phyloP scores from a whole-genome alignment of 1,140 invertebrate species.

The Teleogryllus occipitalis region DNA sequence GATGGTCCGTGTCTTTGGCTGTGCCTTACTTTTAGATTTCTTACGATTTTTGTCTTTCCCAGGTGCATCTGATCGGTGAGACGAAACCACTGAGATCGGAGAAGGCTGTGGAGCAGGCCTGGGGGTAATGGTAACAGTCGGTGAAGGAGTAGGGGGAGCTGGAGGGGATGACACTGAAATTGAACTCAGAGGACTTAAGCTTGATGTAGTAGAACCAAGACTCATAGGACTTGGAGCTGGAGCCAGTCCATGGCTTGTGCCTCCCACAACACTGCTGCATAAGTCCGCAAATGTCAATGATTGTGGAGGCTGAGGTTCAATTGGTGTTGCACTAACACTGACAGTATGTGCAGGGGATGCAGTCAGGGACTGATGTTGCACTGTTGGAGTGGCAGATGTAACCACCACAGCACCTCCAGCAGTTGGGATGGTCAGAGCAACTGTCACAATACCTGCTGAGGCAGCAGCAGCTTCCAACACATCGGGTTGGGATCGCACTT shows the following conservation, averaged over 20 bases:
- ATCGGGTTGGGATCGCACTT: slow-evolving; percentile 32
- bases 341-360: slow-evolving; percentile 26
- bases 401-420: slow-evolving; percentile 46
- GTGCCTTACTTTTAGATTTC: slow-evolving; percentile 75
- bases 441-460: slow-evolving; percentile 55
- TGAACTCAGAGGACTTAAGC: slow-evolving; percentile 59
- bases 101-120: slow-evolving; percentile 47
- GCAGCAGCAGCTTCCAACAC: slow-evolving; percentile 53
- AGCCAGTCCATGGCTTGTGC: slow-evolving; percentile 34
- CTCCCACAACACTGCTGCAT: slow-evolving; percentile 47
- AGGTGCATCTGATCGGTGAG: slow-evolving; percentile 51
- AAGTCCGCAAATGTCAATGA: slow-evolving; percentile 50
- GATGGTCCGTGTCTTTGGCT: slow-evolving; percentile 79
- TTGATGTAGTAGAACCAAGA: slow-evolving; percentile 52
- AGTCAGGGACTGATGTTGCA: background rate
- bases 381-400: slow-evolving; percentile 39
- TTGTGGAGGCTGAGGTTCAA: slow-evolving; percentile 29
- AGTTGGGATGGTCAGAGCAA: slow-evolving; percentile 50
- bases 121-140: slow-evolving; percentile 37
- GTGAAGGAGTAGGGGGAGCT: slow-evolving; percentile 31
- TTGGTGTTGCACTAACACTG: slow-evolving; percentile 37
- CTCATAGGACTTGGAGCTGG: slow-evolving; percentile 51
- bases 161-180: slow-evolving; percentile 44
- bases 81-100: slow-evolving; percentile 27
- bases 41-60: slow-evolving; percentile 79